A percentile compares a stretch with the other conserved stretches of the same genome.
Conservation (phyloP, 2,113 vertebrate species). For the Plotosus lineatus region DNA sequence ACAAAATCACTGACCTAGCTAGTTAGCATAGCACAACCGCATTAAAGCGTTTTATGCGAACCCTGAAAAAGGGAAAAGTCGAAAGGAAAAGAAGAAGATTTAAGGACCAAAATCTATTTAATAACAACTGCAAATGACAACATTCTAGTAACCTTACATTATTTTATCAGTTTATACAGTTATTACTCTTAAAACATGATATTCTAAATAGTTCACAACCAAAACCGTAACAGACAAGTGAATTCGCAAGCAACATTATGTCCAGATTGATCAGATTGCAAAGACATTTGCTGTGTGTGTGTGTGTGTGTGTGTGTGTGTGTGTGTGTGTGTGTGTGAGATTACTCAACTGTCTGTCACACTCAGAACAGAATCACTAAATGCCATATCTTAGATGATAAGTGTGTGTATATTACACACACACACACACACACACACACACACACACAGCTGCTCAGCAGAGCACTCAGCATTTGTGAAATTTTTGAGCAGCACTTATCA, state of each 20-base stretch:
- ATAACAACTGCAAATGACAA: too few species aligned
- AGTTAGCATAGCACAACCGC: too few species aligned
- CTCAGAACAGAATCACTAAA: conserved; percentile 22
- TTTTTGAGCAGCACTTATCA: not conserved
- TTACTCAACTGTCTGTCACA: conserved; percentile 8
- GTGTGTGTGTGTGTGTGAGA: conserved; percentile 14
- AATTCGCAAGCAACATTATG: too few species aligned
- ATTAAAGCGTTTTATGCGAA: too few species aligned
- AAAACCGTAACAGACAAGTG: not conserved
- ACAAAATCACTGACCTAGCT: too few species aligned
- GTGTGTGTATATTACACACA: not conserved
- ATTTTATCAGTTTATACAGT: too few species aligned
- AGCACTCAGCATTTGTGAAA: conserved; percentile 8
- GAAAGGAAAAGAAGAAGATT: too few species aligned
- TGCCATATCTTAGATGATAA: conserved; percentile 9
- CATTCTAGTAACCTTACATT: too few species aligned
- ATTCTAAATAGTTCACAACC: not conserved
- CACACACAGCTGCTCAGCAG: conserved; percentile 7
- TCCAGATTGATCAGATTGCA: too few species aligned
- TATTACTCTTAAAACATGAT: too few species aligned
- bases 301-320: not conserved
- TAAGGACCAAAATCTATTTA: too few species aligned
- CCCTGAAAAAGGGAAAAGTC: too few species aligned
- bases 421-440: conserved; percentile 38
- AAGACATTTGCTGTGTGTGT: not conserved